Conservation (phyloP, 2,888 invertebrate genomes). For the Mylabris sibirica region DNA sequence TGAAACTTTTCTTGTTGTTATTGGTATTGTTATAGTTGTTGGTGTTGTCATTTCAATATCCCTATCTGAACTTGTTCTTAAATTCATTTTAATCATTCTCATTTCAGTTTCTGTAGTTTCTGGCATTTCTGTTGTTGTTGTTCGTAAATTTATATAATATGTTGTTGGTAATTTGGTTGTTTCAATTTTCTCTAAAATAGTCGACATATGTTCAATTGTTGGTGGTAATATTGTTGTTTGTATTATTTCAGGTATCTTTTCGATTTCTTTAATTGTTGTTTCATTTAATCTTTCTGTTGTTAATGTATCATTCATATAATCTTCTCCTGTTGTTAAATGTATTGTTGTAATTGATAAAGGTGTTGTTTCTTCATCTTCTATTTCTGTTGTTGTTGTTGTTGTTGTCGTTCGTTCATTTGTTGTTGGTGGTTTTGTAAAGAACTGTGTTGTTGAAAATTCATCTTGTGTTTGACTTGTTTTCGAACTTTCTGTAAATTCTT, state of each 20-base stretch:
- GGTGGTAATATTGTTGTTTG: not conserved
- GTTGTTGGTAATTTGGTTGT: not conserved
- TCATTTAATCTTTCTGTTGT: not conserved
- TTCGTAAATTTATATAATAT: conserved; percentile 4
- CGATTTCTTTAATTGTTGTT: not conserved
- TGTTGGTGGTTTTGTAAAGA: not conserved
- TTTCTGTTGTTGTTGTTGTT: not conserved
- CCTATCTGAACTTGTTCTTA: not conserved
- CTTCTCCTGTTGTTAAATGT: not conserved
- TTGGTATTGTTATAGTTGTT: conserved; percentile 24
- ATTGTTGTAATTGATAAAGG: not conserved
- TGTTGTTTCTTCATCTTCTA: not conserved
- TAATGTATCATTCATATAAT: not conserved
- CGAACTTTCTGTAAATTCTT: not conserved
- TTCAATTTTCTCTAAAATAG: not conserved
- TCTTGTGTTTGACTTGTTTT: conserved; percentile 1
- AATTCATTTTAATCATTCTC: conserved; percentile 22
- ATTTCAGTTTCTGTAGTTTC: conserved; percentile 15
- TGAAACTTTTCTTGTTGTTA: conserved; percentile 22
- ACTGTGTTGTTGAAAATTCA: not conserved
- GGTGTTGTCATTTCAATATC: conserved; percentile 20
- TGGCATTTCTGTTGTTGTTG: conserved; percentile 7
- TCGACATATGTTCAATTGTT: not conserved
- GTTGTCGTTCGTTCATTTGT: not conserved
- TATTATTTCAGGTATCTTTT: not conserved